phyloP scores from a whole-genome alignment of 2,888 invertebrate genomes.

The Abscondita cerata region DNA sequence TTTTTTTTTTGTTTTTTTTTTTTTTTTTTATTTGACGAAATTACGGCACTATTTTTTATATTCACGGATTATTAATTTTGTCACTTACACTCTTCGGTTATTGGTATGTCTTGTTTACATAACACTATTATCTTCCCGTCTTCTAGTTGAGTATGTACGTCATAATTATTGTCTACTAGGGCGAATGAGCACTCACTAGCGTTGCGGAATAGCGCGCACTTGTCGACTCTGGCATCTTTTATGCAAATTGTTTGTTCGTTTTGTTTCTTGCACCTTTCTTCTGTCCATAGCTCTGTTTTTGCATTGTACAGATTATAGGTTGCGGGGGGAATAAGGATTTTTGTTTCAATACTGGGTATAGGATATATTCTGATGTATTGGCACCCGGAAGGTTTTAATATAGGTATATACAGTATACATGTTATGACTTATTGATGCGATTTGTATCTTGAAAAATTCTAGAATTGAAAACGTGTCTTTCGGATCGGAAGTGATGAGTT shows the following conservation, averaged over 20 bases:
- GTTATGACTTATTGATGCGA: constrained; percentile 19
- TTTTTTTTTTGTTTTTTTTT: no score
- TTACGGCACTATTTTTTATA: no score
- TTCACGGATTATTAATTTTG: not conserved
- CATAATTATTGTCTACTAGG: not conserved
- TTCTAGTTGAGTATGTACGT: not conserved
- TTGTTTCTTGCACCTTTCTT: constrained; percentile 21
- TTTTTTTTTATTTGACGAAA: no score
- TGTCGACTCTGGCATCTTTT: not conserved
- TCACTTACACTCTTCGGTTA: not conserved
- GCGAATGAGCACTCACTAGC: not conserved
- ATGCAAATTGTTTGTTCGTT: constrained; percentile 11
- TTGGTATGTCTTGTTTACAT: not conserved
- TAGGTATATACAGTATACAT: constrained; percentile 33
- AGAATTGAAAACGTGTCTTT: constrained; percentile 24
- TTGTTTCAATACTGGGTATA: constrained; percentile 15
- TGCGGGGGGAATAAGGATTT: constrained; percentile 23
- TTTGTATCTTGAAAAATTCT: constrained; percentile 26
- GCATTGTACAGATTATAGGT: constrained; percentile 16
- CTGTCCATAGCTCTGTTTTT: constrained; percentile 21
- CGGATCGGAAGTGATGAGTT: constrained; percentile 24
- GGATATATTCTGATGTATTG: constrained; percentile 24
- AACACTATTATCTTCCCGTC: constrained; percentile 4
- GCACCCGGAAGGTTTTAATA: constrained; percentile 19
- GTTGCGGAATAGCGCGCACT: not conserved